A percentile compares a stretch with the other conserved stretches of the same genome.
Evolutionary conservation across 2,888 invertebrate genomes (phyloP).

Genomic region (Euplexia lucipara): DNA sequence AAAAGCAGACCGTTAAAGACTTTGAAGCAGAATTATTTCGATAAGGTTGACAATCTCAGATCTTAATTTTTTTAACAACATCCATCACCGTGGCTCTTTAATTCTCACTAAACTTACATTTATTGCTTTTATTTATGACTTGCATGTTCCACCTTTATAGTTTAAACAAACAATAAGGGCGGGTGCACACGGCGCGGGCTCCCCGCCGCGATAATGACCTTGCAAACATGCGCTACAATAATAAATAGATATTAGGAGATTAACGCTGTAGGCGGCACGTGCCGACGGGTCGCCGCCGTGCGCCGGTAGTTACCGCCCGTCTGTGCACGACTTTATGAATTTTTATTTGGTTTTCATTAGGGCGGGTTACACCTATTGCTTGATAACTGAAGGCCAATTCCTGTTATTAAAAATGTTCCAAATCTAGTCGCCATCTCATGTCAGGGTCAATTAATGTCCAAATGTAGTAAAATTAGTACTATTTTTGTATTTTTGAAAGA

Average conservation of each 20-base stretch:
- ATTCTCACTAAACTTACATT: slow-evolving; percentile 50
- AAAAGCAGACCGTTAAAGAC: not conserved
- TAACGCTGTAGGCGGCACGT: slow-evolving; percentile 71
- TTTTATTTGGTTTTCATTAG: slow-evolving; percentile 59
- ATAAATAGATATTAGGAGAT: slow-evolving; percentile 85
- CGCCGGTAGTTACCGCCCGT: slow-evolving; percentile 64
- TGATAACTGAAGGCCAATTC: slow-evolving; percentile 48
- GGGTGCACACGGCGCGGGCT: slow-evolving; percentile 64
- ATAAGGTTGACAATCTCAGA: not conserved
- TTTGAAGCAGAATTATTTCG: not conserved
- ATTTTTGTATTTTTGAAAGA: no score
- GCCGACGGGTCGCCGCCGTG: slow-evolving; percentile 60
- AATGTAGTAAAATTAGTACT: no score
- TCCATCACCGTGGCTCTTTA: slow-evolving; percentile 26
- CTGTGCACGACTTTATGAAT: slow-evolving; percentile 69
- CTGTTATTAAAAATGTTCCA: no score
- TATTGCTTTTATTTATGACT: slow-evolving; percentile 61
- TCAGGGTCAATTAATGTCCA: no score
- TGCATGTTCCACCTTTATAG: slow-evolving; percentile 59
- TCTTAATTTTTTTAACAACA: not conserved
- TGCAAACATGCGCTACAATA: slow-evolving; percentile 78
- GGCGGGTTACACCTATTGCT: slow-evolving; percentile 30
- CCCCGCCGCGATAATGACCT: slow-evolving; percentile 81
- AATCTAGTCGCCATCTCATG: no score
- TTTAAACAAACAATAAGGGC: slow-evolving; percentile 72